A percentile compares a stretch with the other conserved stretches of the same genome.
These are phyloP conservation scores for Urocyon cinereoargenteus DNA, from an alignment of 2,797 vertebrate genomes.

Conservation along the genomic window DNA sequence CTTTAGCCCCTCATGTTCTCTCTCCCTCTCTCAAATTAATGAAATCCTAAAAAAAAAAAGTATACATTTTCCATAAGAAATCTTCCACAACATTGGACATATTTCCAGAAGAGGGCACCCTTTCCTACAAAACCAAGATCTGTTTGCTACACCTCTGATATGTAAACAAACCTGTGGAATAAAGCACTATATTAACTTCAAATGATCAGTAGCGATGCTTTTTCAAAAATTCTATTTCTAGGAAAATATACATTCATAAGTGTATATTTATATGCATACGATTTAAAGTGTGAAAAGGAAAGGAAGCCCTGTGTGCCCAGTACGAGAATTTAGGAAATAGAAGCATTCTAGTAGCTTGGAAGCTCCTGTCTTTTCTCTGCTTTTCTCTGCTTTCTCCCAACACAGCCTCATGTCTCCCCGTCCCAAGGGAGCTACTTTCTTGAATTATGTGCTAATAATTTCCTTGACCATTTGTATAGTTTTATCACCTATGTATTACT, in stretches of 20 bases:
- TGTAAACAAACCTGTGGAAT: neutral
- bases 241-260: neutral
- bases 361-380: neutral
- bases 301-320: neutral
- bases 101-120: conserved; percentile 81
- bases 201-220: neutral
- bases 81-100: neutral
- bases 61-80: neutral
- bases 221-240: neutral
- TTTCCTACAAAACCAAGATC: conserved; percentile 20
- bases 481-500: neutral
- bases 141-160: neutral
- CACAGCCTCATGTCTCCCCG: neutral
- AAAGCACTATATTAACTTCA: neutral
- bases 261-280: neutral
- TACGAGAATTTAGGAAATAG: neutral
- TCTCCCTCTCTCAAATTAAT: too few species aligned
- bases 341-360: neutral
- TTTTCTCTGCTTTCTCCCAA: neutral
- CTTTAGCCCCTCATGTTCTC: too few species aligned
- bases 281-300: neutral
- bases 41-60: too few species aligned
- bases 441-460: conserved; percentile 6
- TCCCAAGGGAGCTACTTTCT: neutral
- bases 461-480: neutral